Evolutionary conservation across 2,888 invertebrate species (phyloP).

Genomic region (Frankliniella fusca): DNA sequence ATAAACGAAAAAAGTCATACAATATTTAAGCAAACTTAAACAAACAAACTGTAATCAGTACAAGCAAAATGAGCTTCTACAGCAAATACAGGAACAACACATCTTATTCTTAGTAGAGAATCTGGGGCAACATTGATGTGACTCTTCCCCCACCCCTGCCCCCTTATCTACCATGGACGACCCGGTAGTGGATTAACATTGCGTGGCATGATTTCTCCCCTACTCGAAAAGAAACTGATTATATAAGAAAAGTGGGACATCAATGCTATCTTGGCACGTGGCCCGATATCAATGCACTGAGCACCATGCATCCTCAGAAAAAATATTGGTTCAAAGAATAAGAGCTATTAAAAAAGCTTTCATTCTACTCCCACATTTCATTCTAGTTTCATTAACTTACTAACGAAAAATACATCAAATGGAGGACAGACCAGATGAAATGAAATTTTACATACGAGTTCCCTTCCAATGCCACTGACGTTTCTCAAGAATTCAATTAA

Average conservation of each 20-base stretch:
- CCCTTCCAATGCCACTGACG: too few relatives aligned
- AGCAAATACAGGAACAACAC: background rate
- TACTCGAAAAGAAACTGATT: background rate
- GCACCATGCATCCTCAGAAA: too few relatives aligned
- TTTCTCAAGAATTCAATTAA: too few relatives aligned
- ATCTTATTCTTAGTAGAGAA: background rate
- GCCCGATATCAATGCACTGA: background rate
- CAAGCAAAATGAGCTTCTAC: background rate
- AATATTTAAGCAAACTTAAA: background rate
- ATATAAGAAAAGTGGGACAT: slow-evolving; percentile 3
- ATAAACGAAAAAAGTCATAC: too few relatives aligned
- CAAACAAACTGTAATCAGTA: background rate
- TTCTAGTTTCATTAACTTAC: too few relatives aligned
- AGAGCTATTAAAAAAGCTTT: too few relatives aligned
- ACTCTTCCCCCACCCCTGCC: background rate
- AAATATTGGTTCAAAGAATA: too few relatives aligned
- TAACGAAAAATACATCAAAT: too few relatives aligned
- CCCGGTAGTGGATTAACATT: slow-evolving; percentile 19
- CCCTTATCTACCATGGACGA: background rate
- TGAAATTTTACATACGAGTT: too few relatives aligned
- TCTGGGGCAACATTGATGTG: slow-evolving; percentile 5
- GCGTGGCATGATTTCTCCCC: slow-evolving; percentile 6
- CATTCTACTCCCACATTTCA: too few relatives aligned
- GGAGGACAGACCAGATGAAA: too few relatives aligned
- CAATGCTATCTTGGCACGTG: background rate